A percentile compares a stretch with the other conserved stretches of the same genome.
phyloP scores from a whole-genome alignment of 1,140 invertebrate genomes.

The Trichogramma pretiosum region DNA sequence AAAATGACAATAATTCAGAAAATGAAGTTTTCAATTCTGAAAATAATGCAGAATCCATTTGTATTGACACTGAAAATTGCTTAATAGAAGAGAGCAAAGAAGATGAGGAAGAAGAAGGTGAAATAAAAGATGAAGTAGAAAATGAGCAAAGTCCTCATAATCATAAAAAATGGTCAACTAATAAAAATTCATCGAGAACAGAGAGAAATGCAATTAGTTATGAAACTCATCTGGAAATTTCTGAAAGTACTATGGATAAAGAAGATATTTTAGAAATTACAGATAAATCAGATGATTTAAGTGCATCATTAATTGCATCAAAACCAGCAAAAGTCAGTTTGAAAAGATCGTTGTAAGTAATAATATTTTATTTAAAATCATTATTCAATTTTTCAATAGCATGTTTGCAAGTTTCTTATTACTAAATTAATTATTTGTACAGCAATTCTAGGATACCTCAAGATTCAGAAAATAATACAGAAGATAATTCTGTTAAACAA shows the following conservation, averaged over 20 bases:
- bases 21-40: neutral
- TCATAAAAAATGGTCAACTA: too few species aligned
- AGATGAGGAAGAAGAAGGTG: constrained; percentile 24
- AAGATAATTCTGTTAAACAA: constrained; percentile 22
- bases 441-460: constrained; percentile 25
- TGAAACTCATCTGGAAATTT: too few species aligned
- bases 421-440: constrained; percentile 16
- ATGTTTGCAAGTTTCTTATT: constrained; percentile 2
- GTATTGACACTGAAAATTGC: neutral
- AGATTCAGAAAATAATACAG: constrained; percentile 22
- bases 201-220: too few species aligned
- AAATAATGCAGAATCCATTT: too few species aligned
- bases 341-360: constrained; percentile 42
- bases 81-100: neutral
- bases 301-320: constrained; percentile 17
- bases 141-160: constrained; percentile 7
- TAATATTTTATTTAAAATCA: constrained; percentile 9
- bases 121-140: constrained; percentile 18
- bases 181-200: too few species aligned
- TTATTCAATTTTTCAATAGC: constrained; percentile 1
- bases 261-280: constrained; percentile 17
- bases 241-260: constrained; percentile 15
- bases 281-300: constrained; percentile 19
- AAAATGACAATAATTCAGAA: neutral
- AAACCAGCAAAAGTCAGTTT: constrained; percentile 40